Conservation (phyloP, 1,140 invertebrate species). For the Achatina immaculata region DNA sequence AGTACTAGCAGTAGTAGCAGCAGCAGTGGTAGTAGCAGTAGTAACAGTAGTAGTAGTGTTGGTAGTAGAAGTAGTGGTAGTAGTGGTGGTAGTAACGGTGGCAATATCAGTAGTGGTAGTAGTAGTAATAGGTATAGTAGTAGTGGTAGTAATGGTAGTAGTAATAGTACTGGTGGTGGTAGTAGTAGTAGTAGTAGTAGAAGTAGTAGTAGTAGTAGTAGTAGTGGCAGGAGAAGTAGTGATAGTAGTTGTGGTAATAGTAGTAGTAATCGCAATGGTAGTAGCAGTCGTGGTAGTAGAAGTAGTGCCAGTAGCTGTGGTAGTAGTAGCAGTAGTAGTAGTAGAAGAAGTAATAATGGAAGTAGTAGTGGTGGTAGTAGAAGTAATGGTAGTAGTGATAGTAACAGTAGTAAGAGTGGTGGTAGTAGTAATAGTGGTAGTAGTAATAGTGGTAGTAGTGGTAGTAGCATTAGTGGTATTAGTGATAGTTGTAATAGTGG, state of each 20-base stretch:
- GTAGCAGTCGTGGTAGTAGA: neutral
- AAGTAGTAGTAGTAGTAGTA: neutral
- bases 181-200: neutral
- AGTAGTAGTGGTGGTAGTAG: neutral
- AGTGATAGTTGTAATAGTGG: neutral
- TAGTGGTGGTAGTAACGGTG: neutral
- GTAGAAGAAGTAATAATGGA: conserved; percentile 3
- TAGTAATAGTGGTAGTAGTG: neutral
- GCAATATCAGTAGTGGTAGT: neutral
- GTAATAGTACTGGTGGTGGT: neutral
- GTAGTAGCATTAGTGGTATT: conserved; percentile 1
- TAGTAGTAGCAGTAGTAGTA: neutral
- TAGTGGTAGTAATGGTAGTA: neutral
- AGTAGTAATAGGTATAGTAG: neutral
- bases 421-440: neutral
- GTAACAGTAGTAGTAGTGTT: neutral
- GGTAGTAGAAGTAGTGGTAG: neutral
- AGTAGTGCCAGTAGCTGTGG: neutral
- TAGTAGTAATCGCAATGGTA: neutral
- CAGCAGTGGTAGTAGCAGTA: neutral
- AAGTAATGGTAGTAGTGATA: neutral
- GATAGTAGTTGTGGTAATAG: neutral
- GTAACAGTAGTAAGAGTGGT: neutral
- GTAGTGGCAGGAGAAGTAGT: conserved; percentile 8
- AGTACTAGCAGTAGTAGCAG: neutral